Percentiles rank a stretch among this genome's conserved stretches.
These are phyloP conservation scores for Orthosia gracilis DNA, from an alignment of 2,888 invertebrate species.

Conservation along the genomic window DNA sequence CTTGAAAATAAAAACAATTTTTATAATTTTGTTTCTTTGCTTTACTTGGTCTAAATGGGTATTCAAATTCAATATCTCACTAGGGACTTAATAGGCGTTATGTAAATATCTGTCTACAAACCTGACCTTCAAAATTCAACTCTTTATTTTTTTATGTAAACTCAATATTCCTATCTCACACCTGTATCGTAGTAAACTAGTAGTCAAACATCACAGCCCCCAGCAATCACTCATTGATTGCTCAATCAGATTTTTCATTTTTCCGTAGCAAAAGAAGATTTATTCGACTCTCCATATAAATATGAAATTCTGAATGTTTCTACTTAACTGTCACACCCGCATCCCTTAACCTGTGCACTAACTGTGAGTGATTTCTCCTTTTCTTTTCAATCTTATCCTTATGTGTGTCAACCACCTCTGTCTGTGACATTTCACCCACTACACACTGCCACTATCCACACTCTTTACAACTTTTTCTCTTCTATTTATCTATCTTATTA, in stretches of 20 bases:
- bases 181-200: conserved; percentile 59
- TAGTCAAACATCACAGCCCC: conserved; percentile 63
- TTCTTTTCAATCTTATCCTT: conserved; percentile 85
- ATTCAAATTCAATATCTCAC: conserved; percentile 43
- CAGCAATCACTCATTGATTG: conserved; percentile 81
- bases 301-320: conserved; percentile 87
- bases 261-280: conserved; percentile 87
- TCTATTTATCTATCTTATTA: conserved; percentile 77
- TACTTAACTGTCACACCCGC: conserved; percentile 89
- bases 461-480: conserved; percentile 88
- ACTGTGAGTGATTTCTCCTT: conserved; percentile 90
- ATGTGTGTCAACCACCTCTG: conserved; percentile 81
- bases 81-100: conserved; percentile 58
- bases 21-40: conserved; percentile 56
- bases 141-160: conserved; percentile 59
- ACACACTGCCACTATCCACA: conserved; percentile 89
- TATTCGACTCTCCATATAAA: conserved; percentile 84
- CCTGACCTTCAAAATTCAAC: conserved; percentile 53
- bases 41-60: conserved; percentile 56
- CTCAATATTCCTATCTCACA: conserved; percentile 58
- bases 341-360: conserved; percentile 89
- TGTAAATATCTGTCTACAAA: conserved; percentile 62
- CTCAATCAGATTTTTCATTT: conserved; percentile 82
- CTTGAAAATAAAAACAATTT: conserved; percentile 34
- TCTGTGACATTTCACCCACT: conserved; percentile 84